A percentile compares a stretch with the other conserved stretches of the same genome.
These are phyloP conservation scores for Pachycephus smyrnensis DNA, from an alignment of 2,888 invertebrate genomes.

Conservation along the genomic window DNA sequence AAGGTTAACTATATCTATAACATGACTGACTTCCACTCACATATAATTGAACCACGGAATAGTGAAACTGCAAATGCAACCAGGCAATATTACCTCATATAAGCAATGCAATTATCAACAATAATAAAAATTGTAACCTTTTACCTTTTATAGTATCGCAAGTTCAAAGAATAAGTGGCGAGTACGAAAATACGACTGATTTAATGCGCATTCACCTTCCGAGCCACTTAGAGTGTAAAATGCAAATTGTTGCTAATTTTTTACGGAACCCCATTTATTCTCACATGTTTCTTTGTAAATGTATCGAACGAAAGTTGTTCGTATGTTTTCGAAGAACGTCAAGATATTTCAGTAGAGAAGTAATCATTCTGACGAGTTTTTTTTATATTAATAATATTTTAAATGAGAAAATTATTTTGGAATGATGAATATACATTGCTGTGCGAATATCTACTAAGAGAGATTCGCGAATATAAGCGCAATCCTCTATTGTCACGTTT, in stretches of 20 bases:
- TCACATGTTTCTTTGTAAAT: neutral
- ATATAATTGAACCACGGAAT: neutral
- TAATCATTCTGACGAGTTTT: neutral
- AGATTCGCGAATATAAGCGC: neutral
- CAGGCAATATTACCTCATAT: neutral
- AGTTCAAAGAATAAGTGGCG: neutral
- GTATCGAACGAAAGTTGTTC: neutral
- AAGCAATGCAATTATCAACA: neutral
- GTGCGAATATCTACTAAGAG: neutral
- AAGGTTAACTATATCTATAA: neutral
- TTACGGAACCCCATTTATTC: neutral
- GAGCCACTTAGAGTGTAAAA: neutral
- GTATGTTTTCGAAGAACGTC: neutral
- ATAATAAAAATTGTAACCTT: neutral
- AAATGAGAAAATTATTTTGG: neutral
- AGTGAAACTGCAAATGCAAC: neutral
- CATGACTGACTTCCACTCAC: neutral
- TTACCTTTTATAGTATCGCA: neutral
- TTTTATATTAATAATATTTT: neutral
- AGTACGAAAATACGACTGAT: neutral
- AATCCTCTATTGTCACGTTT: neutral
- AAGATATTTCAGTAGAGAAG: neutral
- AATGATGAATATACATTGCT: neutral
- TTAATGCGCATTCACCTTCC: neutral
- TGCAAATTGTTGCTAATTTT: neutral